phyloP scores from a whole-genome alignment of 2,797 vertebrate genomes.

The Thripadectes ignobilis region DNA sequence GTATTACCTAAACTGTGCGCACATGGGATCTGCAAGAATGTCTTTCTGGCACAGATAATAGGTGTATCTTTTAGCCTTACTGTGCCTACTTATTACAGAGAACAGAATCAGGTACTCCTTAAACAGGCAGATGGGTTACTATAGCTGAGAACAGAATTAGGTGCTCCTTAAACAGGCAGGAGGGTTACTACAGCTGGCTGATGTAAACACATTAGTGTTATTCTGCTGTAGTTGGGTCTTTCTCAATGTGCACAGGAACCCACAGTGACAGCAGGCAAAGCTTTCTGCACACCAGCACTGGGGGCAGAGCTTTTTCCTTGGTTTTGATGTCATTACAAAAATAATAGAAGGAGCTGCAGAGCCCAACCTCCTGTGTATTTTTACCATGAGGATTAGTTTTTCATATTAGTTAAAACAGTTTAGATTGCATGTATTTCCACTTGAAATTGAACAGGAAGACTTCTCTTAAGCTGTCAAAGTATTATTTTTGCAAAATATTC shows the following conservation, averaged over 20 bases:
- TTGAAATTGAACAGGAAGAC: not conserved
- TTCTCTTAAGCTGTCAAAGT: not conserved
- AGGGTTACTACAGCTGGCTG: not conserved
- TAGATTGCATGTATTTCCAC: not conserved
- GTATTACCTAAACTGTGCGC: not conserved
- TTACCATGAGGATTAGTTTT: not conserved
- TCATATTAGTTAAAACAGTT: not conserved
- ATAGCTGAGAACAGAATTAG: not conserved
- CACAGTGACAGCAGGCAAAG: not conserved
- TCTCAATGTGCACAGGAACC: not conserved
- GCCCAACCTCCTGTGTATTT: not conserved
- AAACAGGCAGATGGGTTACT: not conserved
- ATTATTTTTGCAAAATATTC: conserved; percentile 3
- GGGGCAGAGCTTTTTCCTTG: not conserved
- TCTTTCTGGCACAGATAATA: not conserved
- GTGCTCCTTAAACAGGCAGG: not conserved
- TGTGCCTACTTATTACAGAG: not conserved
- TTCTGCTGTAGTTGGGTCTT: not conserved
- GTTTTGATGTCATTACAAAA: not conserved
- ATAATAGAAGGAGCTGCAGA: not conserved
- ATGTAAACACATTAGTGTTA: not conserved
- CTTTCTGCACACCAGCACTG: not conserved
- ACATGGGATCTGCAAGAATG: not conserved
- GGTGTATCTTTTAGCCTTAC: not conserved
- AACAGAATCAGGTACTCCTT: not conserved